Percentiles rank a stretch among this genome's conserved stretches.
Conservation (phyloP, 2,113 vertebrate species). For the Macrotus californicus region DNA sequence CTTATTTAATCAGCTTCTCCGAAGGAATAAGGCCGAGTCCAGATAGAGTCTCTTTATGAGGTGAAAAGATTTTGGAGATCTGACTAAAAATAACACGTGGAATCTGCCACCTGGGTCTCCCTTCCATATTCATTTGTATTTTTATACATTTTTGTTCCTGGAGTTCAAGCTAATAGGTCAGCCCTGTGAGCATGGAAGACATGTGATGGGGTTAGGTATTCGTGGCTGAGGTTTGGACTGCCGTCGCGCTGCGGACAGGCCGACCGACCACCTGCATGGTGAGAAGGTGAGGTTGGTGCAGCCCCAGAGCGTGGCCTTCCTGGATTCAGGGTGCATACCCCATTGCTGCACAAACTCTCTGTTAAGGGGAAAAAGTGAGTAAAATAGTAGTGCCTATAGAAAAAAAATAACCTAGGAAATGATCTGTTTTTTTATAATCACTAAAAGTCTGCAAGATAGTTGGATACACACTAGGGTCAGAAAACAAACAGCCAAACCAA, state of each 20-base stretch:
- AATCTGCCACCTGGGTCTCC: constrained; percentile 54
- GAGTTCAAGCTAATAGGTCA: constrained; percentile 33
- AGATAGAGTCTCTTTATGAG: constrained; percentile 59
- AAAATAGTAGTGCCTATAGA: not conserved
- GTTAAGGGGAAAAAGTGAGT: not conserved
- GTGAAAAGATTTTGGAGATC: constrained; percentile 44
- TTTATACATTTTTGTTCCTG: constrained; percentile 29
- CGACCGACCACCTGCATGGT: not conserved
- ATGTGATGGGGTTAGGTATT: not conserved
- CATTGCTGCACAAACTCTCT: not conserved
- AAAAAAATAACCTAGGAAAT: not conserved
- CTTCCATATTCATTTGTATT: constrained; percentile 37
- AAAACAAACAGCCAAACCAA: constrained; percentile 19
- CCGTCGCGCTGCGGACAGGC: not conserved
- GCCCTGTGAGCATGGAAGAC: not conserved
- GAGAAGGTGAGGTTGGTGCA: not conserved
- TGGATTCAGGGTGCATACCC: not conserved
- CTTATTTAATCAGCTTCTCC: constrained; percentile 69
- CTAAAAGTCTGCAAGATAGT: not conserved
- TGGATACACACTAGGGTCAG: not conserved
- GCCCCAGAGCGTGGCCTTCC: not conserved
- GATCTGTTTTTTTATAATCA: not conserved
- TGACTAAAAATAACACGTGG: constrained; percentile 56
- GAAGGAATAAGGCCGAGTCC: constrained; percentile 44
- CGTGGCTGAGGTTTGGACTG: not conserved